A percentile compares a stretch with the other conserved stretches of the same genome.
phyloP scores from a whole-genome alignment of 1,140 invertebrate genomes.

The Diorhabda sublineata region DNA sequence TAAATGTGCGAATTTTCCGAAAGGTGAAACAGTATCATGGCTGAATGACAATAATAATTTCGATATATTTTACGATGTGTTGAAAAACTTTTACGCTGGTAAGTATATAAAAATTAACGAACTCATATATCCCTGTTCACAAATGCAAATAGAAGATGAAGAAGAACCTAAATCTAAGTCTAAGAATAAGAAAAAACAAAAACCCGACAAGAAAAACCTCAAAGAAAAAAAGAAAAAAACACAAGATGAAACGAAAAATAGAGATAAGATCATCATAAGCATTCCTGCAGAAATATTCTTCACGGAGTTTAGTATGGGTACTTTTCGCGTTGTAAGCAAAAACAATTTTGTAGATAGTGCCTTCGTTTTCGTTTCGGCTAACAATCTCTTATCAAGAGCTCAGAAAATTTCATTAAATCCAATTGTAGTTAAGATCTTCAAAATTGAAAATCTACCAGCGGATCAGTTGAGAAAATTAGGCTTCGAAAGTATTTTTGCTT shows the following conservation, averaged over 20 bases:
- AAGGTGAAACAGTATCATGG: slow-evolving; percentile 8
- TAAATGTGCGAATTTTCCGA: slow-evolving; percentile 9
- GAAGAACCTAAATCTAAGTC: background rate
- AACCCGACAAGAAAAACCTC: slow-evolving; percentile 1
- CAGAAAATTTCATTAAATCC: slow-evolving; percentile 33
- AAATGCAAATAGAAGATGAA: background rate
- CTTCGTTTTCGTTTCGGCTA: slow-evolving; percentile 21
- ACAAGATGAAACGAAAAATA: background rate
- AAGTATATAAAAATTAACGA: background rate
- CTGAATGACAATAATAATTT: background rate
- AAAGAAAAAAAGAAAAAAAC: background rate
- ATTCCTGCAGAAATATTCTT: slow-evolving; percentile 33
- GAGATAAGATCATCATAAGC: slow-evolving; percentile 12
- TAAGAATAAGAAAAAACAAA: background rate
- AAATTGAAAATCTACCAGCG: slow-evolving; percentile 26
- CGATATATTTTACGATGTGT: background rate
- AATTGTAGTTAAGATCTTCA: slow-evolving; percentile 32
- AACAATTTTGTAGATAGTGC: slow-evolving; percentile 11
- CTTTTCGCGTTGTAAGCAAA: slow-evolving; percentile 19
- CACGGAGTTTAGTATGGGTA: slow-evolving; percentile 25
- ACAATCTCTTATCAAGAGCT: slow-evolving; percentile 23
- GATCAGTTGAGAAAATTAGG: slow-evolving; percentile 17
- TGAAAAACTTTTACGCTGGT: slow-evolving; percentile 6
- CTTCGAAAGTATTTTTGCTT: slow-evolving; percentile 18
- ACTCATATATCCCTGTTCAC: slow-evolving; percentile 1